Evolutionary conservation across 2,888 invertebrate species (phyloP), one percentile per base, ranked within the genome.

Genomic region (Lasioglossum leucozonium): DNA sequence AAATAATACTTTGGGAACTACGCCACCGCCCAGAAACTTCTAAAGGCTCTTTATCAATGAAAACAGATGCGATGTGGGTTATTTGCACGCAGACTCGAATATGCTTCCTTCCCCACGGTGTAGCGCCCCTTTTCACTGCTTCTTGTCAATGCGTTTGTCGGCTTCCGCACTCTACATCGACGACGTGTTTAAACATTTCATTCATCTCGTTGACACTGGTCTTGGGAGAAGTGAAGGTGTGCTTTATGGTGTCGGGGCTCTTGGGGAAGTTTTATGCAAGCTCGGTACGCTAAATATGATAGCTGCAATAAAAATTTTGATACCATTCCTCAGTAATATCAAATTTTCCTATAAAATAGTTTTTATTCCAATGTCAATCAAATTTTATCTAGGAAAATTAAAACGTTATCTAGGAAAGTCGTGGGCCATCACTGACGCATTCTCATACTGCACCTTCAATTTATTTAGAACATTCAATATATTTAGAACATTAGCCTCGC

Each of bases 1-100:
- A 62, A 30, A 58, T 83, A 69, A 73, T 72, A 69, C 72, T 73
- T 62, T 72, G 22, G 37, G 37, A 26, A 44, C 16, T n/a, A 30
- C n/a, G 5, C 6, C 0, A 13, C 18, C 11, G 51, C 26, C 30
- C 13, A 22, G 42, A 42, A 72, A 62, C 71, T 42, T 82, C 51
- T n/a, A 37, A 18, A 62, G 34, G 26, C 71, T n/a, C 22, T 47
- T 81, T 81, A 51, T 40, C 47, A 69, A 69, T 37, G 40, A 69
- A 69, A 40, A 69, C 69, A 69, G 69, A 69, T 5, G 40, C 11
- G n/a, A n/a, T n/a, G 13, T 69, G n/a, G n/a, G n/a, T 10, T 69
- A 37, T 40, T 40, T 69, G 40, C 22, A n/a, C n/a, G 4, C 5
- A 13, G 22, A 40, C 40, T 69, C 40, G n/a, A 69, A 40, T 40